Conservation (phyloP, 2,888 invertebrate genomes). For the Thalpophila matura region DNA sequence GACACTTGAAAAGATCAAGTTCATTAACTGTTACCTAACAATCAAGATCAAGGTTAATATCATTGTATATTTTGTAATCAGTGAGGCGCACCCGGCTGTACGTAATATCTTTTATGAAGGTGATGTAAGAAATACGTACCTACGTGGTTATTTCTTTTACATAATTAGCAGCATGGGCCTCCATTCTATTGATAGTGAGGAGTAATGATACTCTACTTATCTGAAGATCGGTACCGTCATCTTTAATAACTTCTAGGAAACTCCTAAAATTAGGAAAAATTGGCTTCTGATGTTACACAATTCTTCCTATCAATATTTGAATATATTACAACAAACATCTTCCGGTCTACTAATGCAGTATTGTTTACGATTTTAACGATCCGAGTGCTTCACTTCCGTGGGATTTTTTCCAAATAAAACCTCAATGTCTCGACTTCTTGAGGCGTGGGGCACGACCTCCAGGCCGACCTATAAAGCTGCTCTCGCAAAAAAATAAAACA, state of each 20-base stretch:
- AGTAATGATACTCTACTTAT: too few species aligned
- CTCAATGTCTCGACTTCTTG: slow-evolving; percentile 71
- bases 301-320: slow-evolving; percentile 34
- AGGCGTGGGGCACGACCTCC: slow-evolving; percentile 85
- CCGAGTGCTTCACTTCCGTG: slow-evolving; percentile 76
- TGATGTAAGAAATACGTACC: not conserved
- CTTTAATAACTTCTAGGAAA: not conserved
- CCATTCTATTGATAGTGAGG: not conserved
- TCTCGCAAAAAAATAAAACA: slow-evolving; percentile 74
- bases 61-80: slow-evolving; percentile 20
- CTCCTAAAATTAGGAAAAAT: slow-evolving; percentile 1
- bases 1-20: slow-evolving; percentile 47
- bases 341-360: slow-evolving; percentile 60
- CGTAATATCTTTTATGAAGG: not conserved
- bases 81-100: not conserved
- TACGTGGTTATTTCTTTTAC: not conserved
- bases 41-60: slow-evolving; percentile 48
- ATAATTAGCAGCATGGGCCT: not conserved
- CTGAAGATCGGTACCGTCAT: not conserved
- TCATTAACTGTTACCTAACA: slow-evolving; percentile 42
- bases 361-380: slow-evolving; percentile 59
- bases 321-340: slow-evolving; percentile 53
- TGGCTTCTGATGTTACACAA: not conserved
- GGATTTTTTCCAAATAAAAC: slow-evolving; percentile 73
- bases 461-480: slow-evolving; percentile 82